phyloP scores from a whole-genome alignment of 2,888 invertebrate genomes.

The Trachelus tabidus region DNA sequence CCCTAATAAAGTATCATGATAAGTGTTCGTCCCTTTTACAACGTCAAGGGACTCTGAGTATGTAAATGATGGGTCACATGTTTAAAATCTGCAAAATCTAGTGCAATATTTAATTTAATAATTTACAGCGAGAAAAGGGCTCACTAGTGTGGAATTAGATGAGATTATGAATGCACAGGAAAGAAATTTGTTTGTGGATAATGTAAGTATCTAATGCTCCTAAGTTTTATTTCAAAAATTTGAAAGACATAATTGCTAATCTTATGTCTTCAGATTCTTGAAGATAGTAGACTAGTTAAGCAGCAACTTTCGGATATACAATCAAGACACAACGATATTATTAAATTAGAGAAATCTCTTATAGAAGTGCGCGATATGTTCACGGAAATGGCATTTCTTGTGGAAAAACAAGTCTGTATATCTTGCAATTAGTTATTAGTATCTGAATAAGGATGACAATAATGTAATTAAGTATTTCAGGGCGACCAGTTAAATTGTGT shows the following conservation, averaged over 20 bases:
- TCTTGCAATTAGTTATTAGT: constrained; percentile 17
- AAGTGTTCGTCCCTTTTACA: constrained; percentile 69
- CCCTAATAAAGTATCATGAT: constrained; percentile 69
- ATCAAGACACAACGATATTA: constrained; percentile 83
- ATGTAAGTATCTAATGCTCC: constrained; percentile 59
- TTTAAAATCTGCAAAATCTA: constrained; percentile 9
- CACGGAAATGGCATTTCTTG: constrained; percentile 82
- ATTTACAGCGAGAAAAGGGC: constrained; percentile 52
- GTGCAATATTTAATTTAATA: constrained; percentile 8
- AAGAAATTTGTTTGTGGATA: constrained; percentile 68
- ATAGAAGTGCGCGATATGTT: constrained; percentile 85
- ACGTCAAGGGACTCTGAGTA: constrained; percentile 71
- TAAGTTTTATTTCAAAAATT: not conserved
- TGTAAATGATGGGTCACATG: constrained; percentile 38
- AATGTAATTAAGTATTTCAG: constrained; percentile 62
- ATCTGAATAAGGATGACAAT: constrained; percentile 6
- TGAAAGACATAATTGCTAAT: not conserved
- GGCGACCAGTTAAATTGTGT: constrained; percentile 76
- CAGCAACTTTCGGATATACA: constrained; percentile 82
- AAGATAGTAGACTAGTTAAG: constrained; percentile 82
- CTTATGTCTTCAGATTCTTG: constrained; percentile 73
- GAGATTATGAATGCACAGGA: constrained; percentile 63
- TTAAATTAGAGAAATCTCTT: constrained; percentile 84
- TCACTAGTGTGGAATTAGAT: constrained; percentile 63
- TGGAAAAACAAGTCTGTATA: constrained; percentile 76